phyloP scores from a whole-genome alignment of 1,140 invertebrate genomes.

The Papilio dardanus region DNA sequence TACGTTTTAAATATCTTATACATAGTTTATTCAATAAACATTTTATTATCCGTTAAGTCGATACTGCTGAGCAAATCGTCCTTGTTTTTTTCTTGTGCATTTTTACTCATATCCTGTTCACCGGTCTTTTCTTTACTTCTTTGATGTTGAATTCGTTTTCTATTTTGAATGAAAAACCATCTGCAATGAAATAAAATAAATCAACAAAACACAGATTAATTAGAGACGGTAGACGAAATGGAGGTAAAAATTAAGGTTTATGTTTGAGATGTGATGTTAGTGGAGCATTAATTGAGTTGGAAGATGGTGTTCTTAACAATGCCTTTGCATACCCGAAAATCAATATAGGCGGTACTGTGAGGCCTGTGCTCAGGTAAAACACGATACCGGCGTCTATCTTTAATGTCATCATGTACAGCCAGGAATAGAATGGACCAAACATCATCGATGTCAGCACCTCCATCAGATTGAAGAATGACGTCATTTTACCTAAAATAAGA shows the following conservation, averaged over 20 bases:
- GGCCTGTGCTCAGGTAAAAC: constrained; percentile 62
- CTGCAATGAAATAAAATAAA: constrained; percentile 24
- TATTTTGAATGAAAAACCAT: constrained; percentile 45
- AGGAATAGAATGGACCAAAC: constrained; percentile 69
- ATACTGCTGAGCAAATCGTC: constrained; percentile 52
- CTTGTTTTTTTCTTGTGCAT: constrained; percentile 39
- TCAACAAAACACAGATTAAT: not conserved
- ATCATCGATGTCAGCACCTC: constrained; percentile 71
- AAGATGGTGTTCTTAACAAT: not conserved
- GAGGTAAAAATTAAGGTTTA: too few relatives aligned
- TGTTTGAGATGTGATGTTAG: too few relatives aligned
- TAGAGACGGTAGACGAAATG: too few relatives aligned
- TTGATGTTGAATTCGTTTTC: constrained; percentile 36
- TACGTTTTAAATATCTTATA: not conserved
- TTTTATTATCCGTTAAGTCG: constrained; percentile 51
- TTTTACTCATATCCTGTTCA: constrained; percentile 28
- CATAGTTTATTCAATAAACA: constrained; percentile 46
- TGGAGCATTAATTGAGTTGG: too few relatives aligned
- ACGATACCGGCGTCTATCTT: constrained; percentile 59
- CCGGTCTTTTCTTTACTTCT: constrained; percentile 22
- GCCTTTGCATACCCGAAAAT: constrained; percentile 62
- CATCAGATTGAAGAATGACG: constrained; percentile 68
- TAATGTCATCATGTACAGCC: constrained; percentile 68
- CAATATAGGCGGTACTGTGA: constrained; percentile 58
- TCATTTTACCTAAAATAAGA: constrained; percentile 74